Base-by-base conservation (phyloP, 2,888 invertebrate species). In the Pristionchus japonicus region DNA sequence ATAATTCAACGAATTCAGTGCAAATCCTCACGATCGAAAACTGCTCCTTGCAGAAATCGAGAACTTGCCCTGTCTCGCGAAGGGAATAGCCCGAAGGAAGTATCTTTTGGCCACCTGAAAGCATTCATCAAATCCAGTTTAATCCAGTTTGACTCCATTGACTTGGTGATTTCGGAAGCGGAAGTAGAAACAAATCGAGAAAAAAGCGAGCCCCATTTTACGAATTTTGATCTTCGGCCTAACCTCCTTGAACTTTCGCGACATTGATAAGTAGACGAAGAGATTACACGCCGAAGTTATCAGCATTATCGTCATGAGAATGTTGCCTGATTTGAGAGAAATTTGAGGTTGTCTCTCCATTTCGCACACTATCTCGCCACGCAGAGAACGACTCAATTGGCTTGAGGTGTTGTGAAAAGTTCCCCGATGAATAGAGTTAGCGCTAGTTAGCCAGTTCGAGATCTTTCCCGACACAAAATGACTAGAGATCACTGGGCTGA, bases 271-370 rank as follows among this genome's bases (percentile, higher is more conserved):
- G 74, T 74, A 74, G 74, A 74, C 23, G 40, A 74, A 74, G 9
- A 74, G 74, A 74, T 74, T 74, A 74, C 74, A 74, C 74, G 74
- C 74, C 74, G 74, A 74, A 43, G 74, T 74, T 40, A 74, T 43
- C 40, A 74, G 17, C 74, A 74, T 40, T 37, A 74, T 74, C 37
- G 74, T 74, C 74, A 74, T 74, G 40, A 74, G 37, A 40, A 74
- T 74, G 15, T 74, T 74, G 40, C 74, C 74, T 74, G 43, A 43
- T 13, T 9, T 23, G 40, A n/a, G 43, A 31, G n/a, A 31, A n/a
- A n/a, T n/a, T n/a, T n/a, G n/a, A n/a, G n/a, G n/a, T n/a, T n/a
- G n/a, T n/a, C n/a, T n/a, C n/a, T n/a, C n/a, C n/a, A n/a, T n/a
- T n/a, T n/a, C n/a, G n/a, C n/a, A n/a, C n/a, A n/a, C n/a, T n/a